Percentiles rank a stretch among this genome's conserved stretches.
These are phyloP conservation scores for Bergia sp. DNA, from an alignment of 92 coral and sea anemone genomes.

Conservation along the genomic window DNA sequence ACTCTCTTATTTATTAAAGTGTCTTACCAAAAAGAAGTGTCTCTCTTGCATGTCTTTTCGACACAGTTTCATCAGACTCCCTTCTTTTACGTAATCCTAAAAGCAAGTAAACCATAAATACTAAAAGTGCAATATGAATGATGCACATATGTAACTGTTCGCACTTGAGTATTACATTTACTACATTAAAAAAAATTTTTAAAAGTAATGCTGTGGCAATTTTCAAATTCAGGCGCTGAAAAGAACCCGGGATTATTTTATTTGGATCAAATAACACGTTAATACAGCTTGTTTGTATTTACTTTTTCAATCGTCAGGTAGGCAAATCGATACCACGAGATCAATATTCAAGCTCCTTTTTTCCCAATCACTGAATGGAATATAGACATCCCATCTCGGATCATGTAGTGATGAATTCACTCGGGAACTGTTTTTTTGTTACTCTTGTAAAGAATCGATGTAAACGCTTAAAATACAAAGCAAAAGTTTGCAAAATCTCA, in stretches of 20 bases:
- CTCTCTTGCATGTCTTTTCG: conserved; percentile 99
- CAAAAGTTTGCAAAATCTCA: not conserved
- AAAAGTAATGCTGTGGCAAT: too few relatives aligned
- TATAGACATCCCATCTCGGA: not conserved
- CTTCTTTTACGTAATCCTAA: conserved; percentile 88
- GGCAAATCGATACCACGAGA: too few relatives aligned
- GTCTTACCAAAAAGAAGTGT: conserved; percentile 87
- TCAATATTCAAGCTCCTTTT: too few relatives aligned
- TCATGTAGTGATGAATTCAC: not conserved
- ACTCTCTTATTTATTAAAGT: not conserved
- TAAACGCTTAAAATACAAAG: not conserved
- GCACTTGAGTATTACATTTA: too few relatives aligned
- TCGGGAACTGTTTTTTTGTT: not conserved
- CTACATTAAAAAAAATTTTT: too few relatives aligned
- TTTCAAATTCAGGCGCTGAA: too few relatives aligned
- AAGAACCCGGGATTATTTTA: too few relatives aligned
- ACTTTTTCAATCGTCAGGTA: too few relatives aligned
- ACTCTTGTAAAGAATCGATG: too few relatives aligned
- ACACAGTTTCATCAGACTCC: conserved; percentile 83
- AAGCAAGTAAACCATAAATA: not conserved
- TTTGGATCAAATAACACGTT: too few relatives aligned
- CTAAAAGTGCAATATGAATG: not conserved
- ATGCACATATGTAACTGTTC: not conserved
- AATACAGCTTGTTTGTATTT: too few relatives aligned
- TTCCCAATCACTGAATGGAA: too few relatives aligned